phyloP scores from a whole-genome alignment of 2,113 vertebrate species.

The Romanogobio albipinnatus region DNA sequence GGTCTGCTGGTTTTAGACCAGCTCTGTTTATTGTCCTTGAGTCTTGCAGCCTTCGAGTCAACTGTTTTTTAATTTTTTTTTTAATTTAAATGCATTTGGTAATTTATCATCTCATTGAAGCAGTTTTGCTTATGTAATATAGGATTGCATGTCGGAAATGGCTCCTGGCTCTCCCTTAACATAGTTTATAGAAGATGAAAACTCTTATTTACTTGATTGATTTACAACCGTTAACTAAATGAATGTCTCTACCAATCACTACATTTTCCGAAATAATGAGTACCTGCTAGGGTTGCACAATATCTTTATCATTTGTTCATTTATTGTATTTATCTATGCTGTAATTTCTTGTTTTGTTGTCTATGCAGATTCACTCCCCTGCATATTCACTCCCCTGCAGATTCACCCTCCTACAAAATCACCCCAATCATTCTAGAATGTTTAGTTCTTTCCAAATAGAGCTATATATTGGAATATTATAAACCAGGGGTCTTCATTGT shows the following conservation, averaged over 20 bases:
- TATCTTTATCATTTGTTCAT: too few relatives aligned
- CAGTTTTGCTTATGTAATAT: not conserved
- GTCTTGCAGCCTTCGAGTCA: not conserved
- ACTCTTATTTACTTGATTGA: not conserved
- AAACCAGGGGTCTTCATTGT: too few relatives aligned
- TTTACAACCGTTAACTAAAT: not conserved
- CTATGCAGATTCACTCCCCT: too few relatives aligned
- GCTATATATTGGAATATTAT: not conserved
- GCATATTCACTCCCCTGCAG: not conserved
- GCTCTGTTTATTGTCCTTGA: conserved; percentile 8
- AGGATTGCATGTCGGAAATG: not conserved
- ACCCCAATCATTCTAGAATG: not conserved
- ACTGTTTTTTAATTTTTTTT: not conserved
- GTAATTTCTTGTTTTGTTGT: too few relatives aligned
- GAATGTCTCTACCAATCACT: not conserved
- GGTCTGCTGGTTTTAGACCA: conserved; percentile 10
- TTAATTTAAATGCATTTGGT: not conserved
- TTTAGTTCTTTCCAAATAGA: not conserved
- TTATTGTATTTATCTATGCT: too few relatives aligned
- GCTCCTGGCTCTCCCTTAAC: not conserved
- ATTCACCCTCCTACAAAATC: not conserved
- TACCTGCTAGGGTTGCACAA: not conserved
- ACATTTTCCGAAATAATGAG: not conserved
- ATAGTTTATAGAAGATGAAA: not conserved
- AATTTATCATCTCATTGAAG: not conserved